Percentiles rank a stretch among this genome's conserved stretches.
Conservation (phyloP, 1,140 invertebrate genomes). For the Tetranychus urticae region DNA sequence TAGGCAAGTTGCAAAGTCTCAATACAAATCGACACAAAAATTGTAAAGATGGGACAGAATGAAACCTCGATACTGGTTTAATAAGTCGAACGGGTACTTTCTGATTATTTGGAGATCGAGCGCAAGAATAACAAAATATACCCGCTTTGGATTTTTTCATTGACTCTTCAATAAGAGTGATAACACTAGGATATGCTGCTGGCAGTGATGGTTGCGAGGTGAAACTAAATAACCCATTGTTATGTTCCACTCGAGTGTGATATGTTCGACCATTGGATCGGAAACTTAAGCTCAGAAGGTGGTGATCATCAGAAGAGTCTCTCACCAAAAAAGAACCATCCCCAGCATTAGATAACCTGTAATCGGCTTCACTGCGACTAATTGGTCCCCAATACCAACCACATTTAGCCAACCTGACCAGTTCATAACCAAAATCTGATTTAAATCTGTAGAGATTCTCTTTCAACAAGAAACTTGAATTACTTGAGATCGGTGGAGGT, state of each 20-base stretch:
- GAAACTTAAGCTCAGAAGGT: slow-evolving; percentile 88
- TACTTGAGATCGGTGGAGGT: neutral
- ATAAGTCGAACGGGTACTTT: slow-evolving; percentile 45
- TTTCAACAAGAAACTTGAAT: neutral
- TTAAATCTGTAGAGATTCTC: neutral
- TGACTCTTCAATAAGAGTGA: slow-evolving; percentile 41
- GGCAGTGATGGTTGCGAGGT: neutral
- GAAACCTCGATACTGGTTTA: slow-evolving; percentile 47
- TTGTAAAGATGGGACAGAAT: slow-evolving; percentile 41
- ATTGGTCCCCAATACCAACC: slow-evolving; percentile 96
- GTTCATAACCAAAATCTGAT: neutral
- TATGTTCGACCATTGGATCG: slow-evolving; percentile 72
- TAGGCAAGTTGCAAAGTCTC: slow-evolving; percentile 16
- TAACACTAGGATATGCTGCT: slow-evolving; percentile 33
- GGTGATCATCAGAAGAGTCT: slow-evolving; percentile 85
- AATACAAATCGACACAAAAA: slow-evolving; percentile 53
- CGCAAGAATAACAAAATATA: slow-evolving; percentile 44
- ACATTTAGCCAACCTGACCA: neutral
- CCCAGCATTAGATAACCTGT: slow-evolving; percentile 74
- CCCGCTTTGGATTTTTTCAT: slow-evolving; percentile 38
- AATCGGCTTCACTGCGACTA: slow-evolving; percentile 74
- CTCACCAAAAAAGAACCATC: slow-evolving; percentile 76
- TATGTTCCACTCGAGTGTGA: slow-evolving; percentile 87
- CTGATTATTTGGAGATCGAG: slow-evolving; percentile 34
- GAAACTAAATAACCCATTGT: slow-evolving; percentile 92